phyloP scores from a whole-genome alignment of 2,797 vertebrate genomes.

The Tauraco hartlaubi region DNA sequence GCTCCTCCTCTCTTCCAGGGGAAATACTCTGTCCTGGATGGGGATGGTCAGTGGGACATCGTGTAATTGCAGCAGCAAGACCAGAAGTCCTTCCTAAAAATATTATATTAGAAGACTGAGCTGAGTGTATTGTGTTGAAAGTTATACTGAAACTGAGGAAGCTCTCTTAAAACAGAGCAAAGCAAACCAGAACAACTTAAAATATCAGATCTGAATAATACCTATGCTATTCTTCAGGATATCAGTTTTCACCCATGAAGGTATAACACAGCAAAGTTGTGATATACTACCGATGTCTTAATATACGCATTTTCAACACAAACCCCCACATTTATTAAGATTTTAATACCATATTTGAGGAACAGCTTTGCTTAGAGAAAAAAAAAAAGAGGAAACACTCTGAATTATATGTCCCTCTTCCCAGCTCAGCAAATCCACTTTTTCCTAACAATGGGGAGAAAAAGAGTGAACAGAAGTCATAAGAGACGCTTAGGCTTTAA shows the following conservation, averaged over 20 bases:
- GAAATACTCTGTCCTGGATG: neutral
- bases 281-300: neutral
- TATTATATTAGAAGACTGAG: neutral
- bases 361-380: neutral
- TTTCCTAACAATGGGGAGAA: neutral
- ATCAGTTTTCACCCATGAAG: neutral
- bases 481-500: neutral
- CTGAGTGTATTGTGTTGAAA: neutral
- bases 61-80: neutral
- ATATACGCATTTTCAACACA: neutral
- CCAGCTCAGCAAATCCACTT: neutral
- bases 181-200: neutral
- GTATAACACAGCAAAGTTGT: neutral
- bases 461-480: neutral
- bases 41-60: neutral
- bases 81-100: neutral
- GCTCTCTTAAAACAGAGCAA: neutral
- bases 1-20: neutral
- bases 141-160: neutral
- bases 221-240: neutral
- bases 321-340: fast-evolving
- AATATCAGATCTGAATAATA: neutral
- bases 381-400: neutral
- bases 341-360: neutral
- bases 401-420: neutral